A percentile compares a stretch with the other conserved stretches of the same genome.
Evolutionary conservation across 2,113 vertebrate species (phyloP).

Genomic region (Oriolus oriolus): DNA sequence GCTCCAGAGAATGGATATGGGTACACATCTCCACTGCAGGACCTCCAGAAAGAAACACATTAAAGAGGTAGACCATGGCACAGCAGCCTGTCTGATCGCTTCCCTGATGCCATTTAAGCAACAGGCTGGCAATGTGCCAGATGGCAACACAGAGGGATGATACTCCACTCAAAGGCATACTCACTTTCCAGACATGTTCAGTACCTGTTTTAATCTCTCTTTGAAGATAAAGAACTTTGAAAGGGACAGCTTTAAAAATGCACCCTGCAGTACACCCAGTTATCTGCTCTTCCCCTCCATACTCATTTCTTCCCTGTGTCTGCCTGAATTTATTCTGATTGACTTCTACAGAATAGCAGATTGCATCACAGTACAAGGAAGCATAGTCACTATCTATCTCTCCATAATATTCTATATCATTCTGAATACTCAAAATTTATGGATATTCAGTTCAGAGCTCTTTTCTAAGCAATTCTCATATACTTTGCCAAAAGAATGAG

Average conservation of each 20-base stretch:
- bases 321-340: neutral
- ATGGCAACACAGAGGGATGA: neutral
- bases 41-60: neutral
- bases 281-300: neutral
- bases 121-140: neutral
- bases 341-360: neutral
- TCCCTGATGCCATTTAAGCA: neutral
- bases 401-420: neutral
- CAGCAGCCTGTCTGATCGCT: neutral
- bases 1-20: neutral
- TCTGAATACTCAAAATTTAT: neutral
- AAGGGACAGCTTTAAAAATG: neutral
- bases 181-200: neutral
- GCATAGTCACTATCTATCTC: neutral
- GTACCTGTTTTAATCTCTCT: neutral
- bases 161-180: neutral
- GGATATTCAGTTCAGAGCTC: neutral
- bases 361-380: neutral
- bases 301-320: neutral
- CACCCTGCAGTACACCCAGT: neutral
- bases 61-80: neutral
- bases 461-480: neutral
- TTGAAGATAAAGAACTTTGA: neutral
- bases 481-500: neutral
- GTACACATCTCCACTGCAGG: rapidly evolving